Conservation (phyloP, 2,888 invertebrate species). For the Agonopterix heracliana region DNA sequence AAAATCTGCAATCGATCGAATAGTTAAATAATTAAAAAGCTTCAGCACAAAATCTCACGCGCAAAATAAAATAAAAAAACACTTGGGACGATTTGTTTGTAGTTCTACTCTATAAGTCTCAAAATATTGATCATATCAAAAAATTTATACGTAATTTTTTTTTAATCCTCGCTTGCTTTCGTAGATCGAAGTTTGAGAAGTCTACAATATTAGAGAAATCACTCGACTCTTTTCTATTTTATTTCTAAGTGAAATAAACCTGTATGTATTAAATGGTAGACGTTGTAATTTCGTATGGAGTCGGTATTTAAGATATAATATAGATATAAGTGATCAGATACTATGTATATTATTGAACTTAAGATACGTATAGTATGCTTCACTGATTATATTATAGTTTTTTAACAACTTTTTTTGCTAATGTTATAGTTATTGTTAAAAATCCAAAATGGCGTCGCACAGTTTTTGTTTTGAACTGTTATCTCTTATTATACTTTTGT, state of each 20-base stretch:
- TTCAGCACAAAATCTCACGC: slow-evolving; percentile 42
- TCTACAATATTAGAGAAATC: slow-evolving; percentile 29
- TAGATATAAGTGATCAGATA: slow-evolving; percentile 46
- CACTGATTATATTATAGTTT: slow-evolving; percentile 21
- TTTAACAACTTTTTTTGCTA: slow-evolving; percentile 1
- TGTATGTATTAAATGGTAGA: slow-evolving; percentile 65
- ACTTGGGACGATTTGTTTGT: slow-evolving; percentile 38
- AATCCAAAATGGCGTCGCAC: slow-evolving; percentile 11
- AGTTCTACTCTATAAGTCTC: slow-evolving; percentile 47
- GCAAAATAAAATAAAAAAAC: slow-evolving; percentile 41
- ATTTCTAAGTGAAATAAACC: slow-evolving; percentile 38
- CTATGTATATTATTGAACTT: slow-evolving; percentile 56
- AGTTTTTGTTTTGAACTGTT: background rate
- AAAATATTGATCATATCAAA: slow-evolving; percentile 68
- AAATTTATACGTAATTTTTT: slow-evolving; percentile 65
- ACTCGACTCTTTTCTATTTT: slow-evolving; percentile 44
- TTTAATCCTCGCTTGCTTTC: slow-evolving; percentile 55
- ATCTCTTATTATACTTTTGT: background rate
- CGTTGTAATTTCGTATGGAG: slow-evolving; percentile 64
- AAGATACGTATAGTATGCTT: slow-evolving; percentile 33
- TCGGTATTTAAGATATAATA: slow-evolving; percentile 45
- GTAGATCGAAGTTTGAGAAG: slow-evolving; percentile 30
- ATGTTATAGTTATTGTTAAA: slow-evolving; percentile 5
- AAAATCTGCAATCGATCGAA: slow-evolving; percentile 23
- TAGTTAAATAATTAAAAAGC: slow-evolving; percentile 25